These are phyloP conservation scores for Menura novaehollandiae DNA, from an alignment of 2,113 vertebrate species.

Conservation along the genomic window DNA sequence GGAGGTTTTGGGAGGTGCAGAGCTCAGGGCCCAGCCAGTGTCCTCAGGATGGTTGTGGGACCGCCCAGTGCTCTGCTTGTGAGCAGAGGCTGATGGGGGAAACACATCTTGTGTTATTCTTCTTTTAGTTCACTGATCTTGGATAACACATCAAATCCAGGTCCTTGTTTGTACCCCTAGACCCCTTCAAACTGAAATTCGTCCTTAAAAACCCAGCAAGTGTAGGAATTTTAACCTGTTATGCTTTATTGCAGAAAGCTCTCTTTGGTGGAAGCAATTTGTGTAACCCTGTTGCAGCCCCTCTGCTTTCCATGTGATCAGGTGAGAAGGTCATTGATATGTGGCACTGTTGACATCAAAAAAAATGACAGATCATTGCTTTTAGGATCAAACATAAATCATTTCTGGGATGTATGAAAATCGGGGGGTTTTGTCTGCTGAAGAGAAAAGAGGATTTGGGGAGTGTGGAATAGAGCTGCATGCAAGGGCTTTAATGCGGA, in stretches of 20 bases:
- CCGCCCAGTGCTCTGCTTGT: background rate
- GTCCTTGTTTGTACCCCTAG: background rate
- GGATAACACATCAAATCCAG: background rate
- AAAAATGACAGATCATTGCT: background rate
- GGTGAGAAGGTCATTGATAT: background rate
- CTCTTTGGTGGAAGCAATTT: background rate
- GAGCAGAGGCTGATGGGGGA: background rate
- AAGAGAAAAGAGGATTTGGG: conserved; percentile 15
- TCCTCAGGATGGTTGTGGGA: fast-evolving
- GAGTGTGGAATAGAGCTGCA: background rate
- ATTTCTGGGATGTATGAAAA: background rate
- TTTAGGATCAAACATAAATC: background rate
- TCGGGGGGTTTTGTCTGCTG: background rate
- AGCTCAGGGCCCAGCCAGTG: background rate
- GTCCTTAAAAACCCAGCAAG: background rate
- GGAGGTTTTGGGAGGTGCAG: background rate
- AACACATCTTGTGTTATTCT: background rate
- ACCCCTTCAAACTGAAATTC: background rate
- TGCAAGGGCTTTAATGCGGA: background rate
- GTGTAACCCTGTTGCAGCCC: background rate
- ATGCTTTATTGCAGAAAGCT: background rate
- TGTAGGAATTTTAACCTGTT: background rate
- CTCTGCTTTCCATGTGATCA: fast-evolving
- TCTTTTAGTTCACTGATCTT: background rate
- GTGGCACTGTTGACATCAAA: background rate